A percentile compares a stretch with the other conserved stretches of the same genome.
Conservation (phyloP, 2,113 vertebrate genomes). For the Hoplias malabaricus region DNA sequence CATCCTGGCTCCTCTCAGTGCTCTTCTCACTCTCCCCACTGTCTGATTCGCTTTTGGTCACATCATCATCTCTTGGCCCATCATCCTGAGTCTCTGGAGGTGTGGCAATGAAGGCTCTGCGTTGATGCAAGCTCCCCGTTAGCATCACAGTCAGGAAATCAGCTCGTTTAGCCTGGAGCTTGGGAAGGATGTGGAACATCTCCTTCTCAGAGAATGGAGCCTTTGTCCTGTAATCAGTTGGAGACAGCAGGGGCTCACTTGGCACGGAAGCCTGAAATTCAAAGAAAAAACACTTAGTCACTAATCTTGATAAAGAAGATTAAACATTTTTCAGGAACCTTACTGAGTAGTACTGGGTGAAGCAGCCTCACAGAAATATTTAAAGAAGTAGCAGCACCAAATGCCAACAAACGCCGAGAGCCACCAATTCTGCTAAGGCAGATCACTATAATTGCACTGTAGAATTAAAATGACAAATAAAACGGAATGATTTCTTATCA, state of each 20-base stretch:
- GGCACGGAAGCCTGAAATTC: slow-evolving; percentile 76
- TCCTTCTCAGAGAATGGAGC: slow-evolving; percentile 82
- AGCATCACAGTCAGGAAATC: slow-evolving; percentile 88
- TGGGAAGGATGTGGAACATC: slow-evolving; percentile 76
- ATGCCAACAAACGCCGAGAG: too few species aligned
- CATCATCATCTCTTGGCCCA: slow-evolving; percentile 67
- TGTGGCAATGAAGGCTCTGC: slow-evolving; percentile 55
- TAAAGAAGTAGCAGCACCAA: too few species aligned
- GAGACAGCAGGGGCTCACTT: slow-evolving; percentile 77
- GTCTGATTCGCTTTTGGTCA: slow-evolving; percentile 84
- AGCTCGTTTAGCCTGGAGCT: slow-evolving; percentile 83
- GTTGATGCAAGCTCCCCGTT: slow-evolving; percentile 72
- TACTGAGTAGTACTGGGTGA: too few species aligned
- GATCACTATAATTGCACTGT: too few species aligned
- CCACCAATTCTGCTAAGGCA: too few species aligned
- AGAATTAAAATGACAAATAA: too few species aligned
- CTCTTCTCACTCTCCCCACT: slow-evolving; percentile 89
- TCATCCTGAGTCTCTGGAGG: slow-evolving; percentile 59
- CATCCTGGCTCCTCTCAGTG: slow-evolving; percentile 89
- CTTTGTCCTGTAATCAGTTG: slow-evolving; percentile 84
- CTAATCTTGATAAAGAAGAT: not conserved
- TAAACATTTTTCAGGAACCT: not conserved
- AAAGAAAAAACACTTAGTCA: slow-evolving; percentile 56
- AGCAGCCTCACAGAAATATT: not conserved
- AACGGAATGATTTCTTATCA: too few species aligned